A percentile compares a stretch with the other conserved stretches of the same genome.
phyloP scores from a whole-genome alignment of 1,140 invertebrate species.

The Drosophila mauritiana region DNA sequence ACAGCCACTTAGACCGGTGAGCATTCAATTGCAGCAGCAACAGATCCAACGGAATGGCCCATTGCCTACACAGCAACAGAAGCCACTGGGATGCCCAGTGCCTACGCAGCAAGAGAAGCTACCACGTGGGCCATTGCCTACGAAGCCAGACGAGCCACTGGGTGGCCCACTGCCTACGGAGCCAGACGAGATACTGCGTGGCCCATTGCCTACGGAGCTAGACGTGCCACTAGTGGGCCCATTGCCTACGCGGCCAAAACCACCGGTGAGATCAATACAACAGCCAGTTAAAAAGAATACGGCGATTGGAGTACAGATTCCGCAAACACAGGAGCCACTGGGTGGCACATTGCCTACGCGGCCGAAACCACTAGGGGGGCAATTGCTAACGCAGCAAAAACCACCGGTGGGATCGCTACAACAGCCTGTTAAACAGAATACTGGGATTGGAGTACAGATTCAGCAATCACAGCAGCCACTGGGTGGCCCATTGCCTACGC shows the following conservation, averaged over 20 bases:
- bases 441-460: neutral
- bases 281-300: no score
- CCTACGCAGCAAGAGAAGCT: neutral
- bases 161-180: no score
- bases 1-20: neutral
- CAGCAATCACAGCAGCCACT: slow-evolving; percentile 3
- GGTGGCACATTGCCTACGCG: neutral
- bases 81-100: neutral
- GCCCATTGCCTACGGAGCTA: no score
- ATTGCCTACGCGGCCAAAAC: neutral
- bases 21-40: neutral
- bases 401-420: neutral
- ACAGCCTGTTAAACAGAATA: neutral
- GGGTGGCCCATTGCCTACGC: neutral
- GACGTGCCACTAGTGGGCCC: neutral
- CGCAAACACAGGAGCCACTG: no score
- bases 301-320: no score
- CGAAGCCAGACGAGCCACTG: no score
- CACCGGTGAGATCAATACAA: no score
- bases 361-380: neutral
- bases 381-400: neutral
- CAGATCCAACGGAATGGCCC: neutral
- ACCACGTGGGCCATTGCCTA: no score
- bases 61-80: neutral
- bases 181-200: no score